phyloP scores from a whole-genome alignment of 2,113 vertebrate genomes.

The Thalassarche chlororhynchos region DNA sequence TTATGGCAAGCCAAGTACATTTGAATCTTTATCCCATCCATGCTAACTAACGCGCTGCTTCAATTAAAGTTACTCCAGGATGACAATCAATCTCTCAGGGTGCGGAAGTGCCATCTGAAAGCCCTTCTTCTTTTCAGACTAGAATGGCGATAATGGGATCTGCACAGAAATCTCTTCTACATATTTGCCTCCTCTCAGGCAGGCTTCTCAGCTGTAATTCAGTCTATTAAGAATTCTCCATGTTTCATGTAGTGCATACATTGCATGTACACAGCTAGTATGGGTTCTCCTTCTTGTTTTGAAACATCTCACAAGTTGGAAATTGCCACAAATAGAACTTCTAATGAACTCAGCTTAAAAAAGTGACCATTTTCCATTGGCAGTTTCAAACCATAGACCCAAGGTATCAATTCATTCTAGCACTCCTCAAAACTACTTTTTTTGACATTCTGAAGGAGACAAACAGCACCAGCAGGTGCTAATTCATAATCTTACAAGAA shows the following conservation, averaged over 20 bases:
- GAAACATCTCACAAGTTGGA: neutral
- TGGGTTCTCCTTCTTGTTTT: neutral
- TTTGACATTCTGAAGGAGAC: neutral
- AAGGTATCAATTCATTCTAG: neutral
- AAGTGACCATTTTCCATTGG: neutral
- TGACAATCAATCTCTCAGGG: neutral
- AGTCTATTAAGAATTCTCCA: neutral
- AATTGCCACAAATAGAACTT: neutral
- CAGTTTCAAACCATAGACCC: neutral
- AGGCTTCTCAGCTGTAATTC: neutral
- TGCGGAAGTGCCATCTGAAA: neutral
- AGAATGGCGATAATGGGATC: neutral
- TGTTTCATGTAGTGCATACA: neutral
- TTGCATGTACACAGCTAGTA: neutral
- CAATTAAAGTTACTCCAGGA: neutral
- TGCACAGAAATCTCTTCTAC: neutral
- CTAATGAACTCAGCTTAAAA: neutral
- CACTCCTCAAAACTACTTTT: neutral
- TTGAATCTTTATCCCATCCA: neutral
- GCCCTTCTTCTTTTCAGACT: neutral
- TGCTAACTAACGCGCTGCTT: neutral
- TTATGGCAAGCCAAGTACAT: neutral
- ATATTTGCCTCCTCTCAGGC: neutral
- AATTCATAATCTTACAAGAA: neutral
- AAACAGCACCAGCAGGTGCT: neutral